Evolutionary conservation across 2,888 invertebrate genomes (phyloP).

Genomic region (Sclerodermus sp.): DNA sequence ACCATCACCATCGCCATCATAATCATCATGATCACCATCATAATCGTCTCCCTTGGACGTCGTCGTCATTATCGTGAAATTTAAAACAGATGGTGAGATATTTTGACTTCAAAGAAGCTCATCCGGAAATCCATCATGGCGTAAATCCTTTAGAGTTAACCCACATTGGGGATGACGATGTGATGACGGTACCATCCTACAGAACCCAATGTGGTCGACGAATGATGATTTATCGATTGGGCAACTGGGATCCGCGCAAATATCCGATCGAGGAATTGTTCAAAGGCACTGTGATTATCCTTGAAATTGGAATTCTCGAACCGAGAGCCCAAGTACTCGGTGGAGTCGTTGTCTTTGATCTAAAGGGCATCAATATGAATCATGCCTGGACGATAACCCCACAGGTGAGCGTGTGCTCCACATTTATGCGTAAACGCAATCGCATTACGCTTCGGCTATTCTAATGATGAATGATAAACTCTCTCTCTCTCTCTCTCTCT

Average conservation of each 20-base stretch:
- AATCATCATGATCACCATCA: no score
- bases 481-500: no score
- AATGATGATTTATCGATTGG: constrained; percentile 72
- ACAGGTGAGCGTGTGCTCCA: constrained; percentile 49
- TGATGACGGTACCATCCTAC: constrained; percentile 75
- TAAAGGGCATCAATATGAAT: constrained; percentile 69
- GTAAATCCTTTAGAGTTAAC: constrained; percentile 68
- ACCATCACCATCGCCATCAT: no score
- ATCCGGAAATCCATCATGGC: constrained; percentile 69
- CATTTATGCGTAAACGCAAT: background rate
- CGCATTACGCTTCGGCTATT: background rate
- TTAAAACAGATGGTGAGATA: constrained; percentile 70
- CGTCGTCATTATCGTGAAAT: no score
- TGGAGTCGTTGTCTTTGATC: constrained; percentile 75
- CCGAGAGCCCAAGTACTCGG: constrained; percentile 76
- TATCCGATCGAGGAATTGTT: constrained; percentile 71
- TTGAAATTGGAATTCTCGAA: constrained; percentile 76
- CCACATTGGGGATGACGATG: constrained; percentile 68
- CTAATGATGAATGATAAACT: no score
- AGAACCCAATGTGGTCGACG: constrained; percentile 74
- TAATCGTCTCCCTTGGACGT: no score
- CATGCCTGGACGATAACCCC: constrained; percentile 78
- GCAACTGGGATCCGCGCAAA: constrained; percentile 74
- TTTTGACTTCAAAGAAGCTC: constrained; percentile 73
- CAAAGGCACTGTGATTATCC: constrained; percentile 69